These are phyloP conservation scores for Caloenas nicobarica DNA, from an alignment of 2,113 vertebrate species.

Conservation along the genomic window DNA sequence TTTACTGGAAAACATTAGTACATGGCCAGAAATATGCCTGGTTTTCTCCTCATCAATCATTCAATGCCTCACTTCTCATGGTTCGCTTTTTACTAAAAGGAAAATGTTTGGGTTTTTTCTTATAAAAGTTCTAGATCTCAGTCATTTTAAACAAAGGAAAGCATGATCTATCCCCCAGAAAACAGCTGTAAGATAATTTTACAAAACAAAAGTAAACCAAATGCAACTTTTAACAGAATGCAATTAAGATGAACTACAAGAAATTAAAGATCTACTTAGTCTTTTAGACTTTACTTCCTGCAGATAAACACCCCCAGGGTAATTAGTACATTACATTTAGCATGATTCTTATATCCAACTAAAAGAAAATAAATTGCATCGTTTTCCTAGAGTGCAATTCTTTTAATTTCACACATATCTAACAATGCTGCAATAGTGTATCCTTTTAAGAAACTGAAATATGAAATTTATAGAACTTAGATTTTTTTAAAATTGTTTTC, in stretches of 20 bases:
- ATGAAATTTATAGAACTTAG: neutral
- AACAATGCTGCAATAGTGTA: neutral
- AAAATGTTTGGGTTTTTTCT: neutral
- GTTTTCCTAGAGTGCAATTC: neutral
- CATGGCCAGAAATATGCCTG: neutral
- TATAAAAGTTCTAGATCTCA: neutral
- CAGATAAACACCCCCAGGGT: neutral
- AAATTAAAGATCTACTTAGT: neutral
- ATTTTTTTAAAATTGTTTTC: neutral
- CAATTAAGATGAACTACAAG: neutral
- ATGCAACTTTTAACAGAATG: neutral
- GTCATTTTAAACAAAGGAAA: neutral
- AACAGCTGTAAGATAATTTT: neutral
- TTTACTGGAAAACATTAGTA: neutral
- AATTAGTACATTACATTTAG: neutral
- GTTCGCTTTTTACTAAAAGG: neutral
- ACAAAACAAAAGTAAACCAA: neutral
- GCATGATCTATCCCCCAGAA: neutral
- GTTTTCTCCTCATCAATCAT: neutral
- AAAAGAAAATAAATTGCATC: neutral
- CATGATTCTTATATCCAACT: neutral
- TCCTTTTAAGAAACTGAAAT: neutral
- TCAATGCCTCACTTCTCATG: neutral
- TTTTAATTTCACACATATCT: neutral
- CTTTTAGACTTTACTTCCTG: neutral